Percentiles rank a stretch among this genome's conserved stretches.
Conservation (phyloP, 2,888 invertebrate genomes). For the Alentia gelatinosa region DNA sequence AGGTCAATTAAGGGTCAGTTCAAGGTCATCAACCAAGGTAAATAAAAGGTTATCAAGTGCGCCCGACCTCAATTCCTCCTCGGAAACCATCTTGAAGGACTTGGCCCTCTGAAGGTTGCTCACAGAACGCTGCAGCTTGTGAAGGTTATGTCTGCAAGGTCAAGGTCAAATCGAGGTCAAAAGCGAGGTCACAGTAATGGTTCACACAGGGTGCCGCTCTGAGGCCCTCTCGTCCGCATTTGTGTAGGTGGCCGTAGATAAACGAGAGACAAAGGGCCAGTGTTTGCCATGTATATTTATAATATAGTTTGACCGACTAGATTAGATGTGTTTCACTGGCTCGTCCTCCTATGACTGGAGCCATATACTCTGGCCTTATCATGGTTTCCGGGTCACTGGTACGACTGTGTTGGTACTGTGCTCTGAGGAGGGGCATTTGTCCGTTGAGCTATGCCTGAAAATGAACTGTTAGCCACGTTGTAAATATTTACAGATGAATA, state of each 20-base stretch:
- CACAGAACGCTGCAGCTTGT: slow-evolving; percentile 48
- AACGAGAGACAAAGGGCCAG: neutral
- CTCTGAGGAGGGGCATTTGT: no score
- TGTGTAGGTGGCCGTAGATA: neutral
- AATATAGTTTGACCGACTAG: no score
- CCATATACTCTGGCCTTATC: no score
- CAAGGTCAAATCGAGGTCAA: slow-evolving; percentile 38
- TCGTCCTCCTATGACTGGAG: no score
- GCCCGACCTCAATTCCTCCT: slow-evolving; percentile 38
- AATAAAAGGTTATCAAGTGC: slow-evolving; percentile 31
- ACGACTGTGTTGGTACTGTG: no score
- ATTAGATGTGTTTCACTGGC: no score
- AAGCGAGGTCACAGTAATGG: neutral
- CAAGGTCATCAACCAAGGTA: slow-evolving; percentile 42
- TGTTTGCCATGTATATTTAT: no score
- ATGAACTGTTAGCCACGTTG: no score
- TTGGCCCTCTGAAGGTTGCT: slow-evolving; percentile 25
- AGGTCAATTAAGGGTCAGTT: slow-evolving; percentile 45
- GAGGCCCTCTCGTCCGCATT: neutral
- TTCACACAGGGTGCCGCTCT: neutral
- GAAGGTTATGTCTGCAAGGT: slow-evolving; percentile 52
- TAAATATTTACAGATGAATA: no score
- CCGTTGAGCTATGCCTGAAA: no score
- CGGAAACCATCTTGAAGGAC: slow-evolving; percentile 31
- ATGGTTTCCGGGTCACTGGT: no score